Base-by-base conservation (phyloP, 2,888 invertebrate genomes). In the Drosophila formosana region DNA sequence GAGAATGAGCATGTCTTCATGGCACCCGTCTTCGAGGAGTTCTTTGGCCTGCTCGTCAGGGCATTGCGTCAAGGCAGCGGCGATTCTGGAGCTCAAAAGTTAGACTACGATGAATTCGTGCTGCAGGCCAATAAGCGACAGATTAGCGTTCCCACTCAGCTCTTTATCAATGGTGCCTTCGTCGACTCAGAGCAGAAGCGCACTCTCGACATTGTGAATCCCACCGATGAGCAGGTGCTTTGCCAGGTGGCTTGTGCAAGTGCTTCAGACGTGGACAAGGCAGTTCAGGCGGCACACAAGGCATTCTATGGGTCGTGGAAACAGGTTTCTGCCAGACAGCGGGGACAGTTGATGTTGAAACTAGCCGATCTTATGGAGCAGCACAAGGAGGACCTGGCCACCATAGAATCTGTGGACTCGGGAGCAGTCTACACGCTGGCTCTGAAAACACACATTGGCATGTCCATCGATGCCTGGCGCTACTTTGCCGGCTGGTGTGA, bases 401-500 rank as follows among this genome's bases (percentile, higher is more conserved):
- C 98, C 0, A 95, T 99, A 25, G 99, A 99, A 91, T 95, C 96
- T 0, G 94, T 98, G 1, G 99, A 99, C 92, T 98, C 98, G 0
- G 99, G 99, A 0, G 99, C 99, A 0, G 99, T 99, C 0, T 99
- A 99, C 93, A 99, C 99, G 0, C 93, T 99, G 50, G 99, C 99
- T 0, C 92, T 99, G 13, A 99, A 99, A 92, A 99, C 99, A 0
- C 99, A 99, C 92, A 94, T 99, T 5, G 99, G 99, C 61, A 99
- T 99, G 99, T 98, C 98, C 13, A 98, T 99, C 55, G 98, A 98
- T 90, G 98, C 98, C 0, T 98, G 98, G 97, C 94, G 97, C 41
- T 99, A 99, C 92, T 99, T 98, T 92, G 98, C 98, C 3, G 98
- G 98, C 4, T 98, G 98, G 97, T 96, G 97, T 89, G 99, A 99